These are phyloP conservation scores for Cybosia mesomella DNA, from an alignment of 2,888 invertebrate genomes.

Conservation along the genomic window DNA sequence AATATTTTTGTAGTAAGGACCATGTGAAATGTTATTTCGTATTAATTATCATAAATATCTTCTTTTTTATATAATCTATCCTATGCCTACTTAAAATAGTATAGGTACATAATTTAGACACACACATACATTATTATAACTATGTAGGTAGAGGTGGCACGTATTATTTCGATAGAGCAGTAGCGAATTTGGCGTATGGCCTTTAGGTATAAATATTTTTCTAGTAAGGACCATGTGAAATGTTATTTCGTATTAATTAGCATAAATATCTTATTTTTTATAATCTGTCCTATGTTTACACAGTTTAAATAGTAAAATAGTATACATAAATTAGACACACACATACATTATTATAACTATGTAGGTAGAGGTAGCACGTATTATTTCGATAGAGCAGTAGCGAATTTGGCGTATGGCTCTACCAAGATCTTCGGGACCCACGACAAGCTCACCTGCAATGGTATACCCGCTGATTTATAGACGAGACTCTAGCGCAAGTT, in stretches of 20 bases:
- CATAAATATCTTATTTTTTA: background rate
- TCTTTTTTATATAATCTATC: background rate
- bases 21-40: conserved; percentile 22
- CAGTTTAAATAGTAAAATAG: no score
- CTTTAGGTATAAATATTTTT: no score
- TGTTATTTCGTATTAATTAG: conserved; percentile 12
- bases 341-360: no score
- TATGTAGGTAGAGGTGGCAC: background rate
- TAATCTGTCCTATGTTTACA: background rate
- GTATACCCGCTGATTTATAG: background rate
- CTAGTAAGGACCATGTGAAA: conserved; percentile 16
- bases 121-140: no score
- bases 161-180: background rate
- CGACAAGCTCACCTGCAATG: no score
- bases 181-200: background rate
- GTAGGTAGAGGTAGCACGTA: background rate
- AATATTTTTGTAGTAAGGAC: conserved; percentile 19
- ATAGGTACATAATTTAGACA: background rate
- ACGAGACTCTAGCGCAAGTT: background rate
- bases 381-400: background rate
- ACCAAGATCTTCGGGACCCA: background rate
- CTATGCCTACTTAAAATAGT: background rate
- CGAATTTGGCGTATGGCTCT: background rate
- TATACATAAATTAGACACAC: background rate
- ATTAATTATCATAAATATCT: background rate